Conservation (phyloP, 2,888 invertebrate species). For the Isoperla grammatica region DNA sequence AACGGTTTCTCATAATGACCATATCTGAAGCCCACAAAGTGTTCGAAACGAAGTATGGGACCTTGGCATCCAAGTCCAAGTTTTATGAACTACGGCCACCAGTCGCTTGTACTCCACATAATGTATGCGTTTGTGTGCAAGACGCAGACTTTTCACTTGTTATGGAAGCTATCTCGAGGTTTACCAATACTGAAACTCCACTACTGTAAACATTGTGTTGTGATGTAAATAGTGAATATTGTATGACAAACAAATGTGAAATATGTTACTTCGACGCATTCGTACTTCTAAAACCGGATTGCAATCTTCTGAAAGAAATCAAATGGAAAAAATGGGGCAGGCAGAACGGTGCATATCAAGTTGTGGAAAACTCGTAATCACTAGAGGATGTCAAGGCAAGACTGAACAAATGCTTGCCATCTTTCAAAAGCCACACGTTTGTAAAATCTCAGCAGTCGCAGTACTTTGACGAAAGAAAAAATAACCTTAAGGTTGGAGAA, state of each 20-base stretch:
- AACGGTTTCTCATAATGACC: slow-evolving; percentile 6
- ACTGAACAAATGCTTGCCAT: neutral
- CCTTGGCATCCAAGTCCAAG: neutral
- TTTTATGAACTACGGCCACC: slow-evolving; percentile 16
- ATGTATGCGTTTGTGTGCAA: slow-evolving; percentile 25
- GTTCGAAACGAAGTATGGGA: slow-evolving; percentile 7
- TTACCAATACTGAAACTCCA: neutral
- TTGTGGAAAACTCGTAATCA: neutral
- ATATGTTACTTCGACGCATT: slow-evolving; percentile 3
- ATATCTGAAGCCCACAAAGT: slow-evolving; percentile 4
- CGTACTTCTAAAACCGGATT: neutral
- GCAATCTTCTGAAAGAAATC: slow-evolving; percentile 1
- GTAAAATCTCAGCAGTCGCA: slow-evolving; percentile 8
- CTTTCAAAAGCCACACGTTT: slow-evolving; percentile 12
- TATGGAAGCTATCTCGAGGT: slow-evolving; percentile 17
- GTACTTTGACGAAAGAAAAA: slow-evolving; percentile 19
- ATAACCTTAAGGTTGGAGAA: slow-evolving; percentile 14
- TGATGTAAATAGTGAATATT: slow-evolving; percentile 3
- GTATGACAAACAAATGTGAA: slow-evolving; percentile 15
- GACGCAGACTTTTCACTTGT: slow-evolving; percentile 22
- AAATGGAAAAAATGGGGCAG: slow-evolving; percentile 12
- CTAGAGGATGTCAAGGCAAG: neutral
- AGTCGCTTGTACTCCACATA: slow-evolving; percentile 18
- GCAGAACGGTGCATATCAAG: slow-evolving; percentile 2
- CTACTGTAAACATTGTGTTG: slow-evolving; percentile 8